Evolutionary conservation across 2,888 invertebrate species (phyloP), one percentile per base, ranked within the genome.

Genomic region (Drosophila maculinotata): DNA sequence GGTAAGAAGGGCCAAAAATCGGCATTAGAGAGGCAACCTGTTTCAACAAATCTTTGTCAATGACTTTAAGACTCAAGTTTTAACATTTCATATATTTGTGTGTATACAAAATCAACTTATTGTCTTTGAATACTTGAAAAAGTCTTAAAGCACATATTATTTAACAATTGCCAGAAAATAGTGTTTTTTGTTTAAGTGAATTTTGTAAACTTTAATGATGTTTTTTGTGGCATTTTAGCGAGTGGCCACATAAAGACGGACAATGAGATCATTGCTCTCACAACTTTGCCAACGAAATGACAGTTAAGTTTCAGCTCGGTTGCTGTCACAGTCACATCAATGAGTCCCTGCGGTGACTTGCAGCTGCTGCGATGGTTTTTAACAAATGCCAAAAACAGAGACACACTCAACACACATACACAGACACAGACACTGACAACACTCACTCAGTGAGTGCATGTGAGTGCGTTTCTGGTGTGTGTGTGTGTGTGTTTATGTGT

Each of bases 351-450:
- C 58, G 80, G 75, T 64, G 63, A 66, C 65, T 68, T 70, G 68
- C 70, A 58, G 67, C 44, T 52, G 38, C 45, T 69, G 47, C 67
- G 59, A 54, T 72, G 56, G 59, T 68, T 83, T 83, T 83, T 80
- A 83, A 75, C 80, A 80, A 83, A 81, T 80, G 76, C 80, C 81
- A 79, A 69, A 83, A 80, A 69, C 71, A 76, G 58, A 51, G 31
- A 54, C 44, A 66, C 45, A 30, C 36, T 30, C 42, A 20, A 20
- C 10, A 51, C 15, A 31, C 39, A 36, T 3, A 49, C 51, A 41
- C 6, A 56, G 54, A 69, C 14, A 38, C 35, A 35, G 12, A 31
- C 33, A 53, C 17, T n/a, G n/a, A 12, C 31, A 7, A 36, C 23
- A 38, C 48, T 36, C 59, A 48, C 56, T 48, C 31, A 39, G 20